These are phyloP conservation scores for Ophioderma brevispina DNA, from an alignment of 35 echinoderm and acorn worm species.

Conservation along the genomic window DNA sequence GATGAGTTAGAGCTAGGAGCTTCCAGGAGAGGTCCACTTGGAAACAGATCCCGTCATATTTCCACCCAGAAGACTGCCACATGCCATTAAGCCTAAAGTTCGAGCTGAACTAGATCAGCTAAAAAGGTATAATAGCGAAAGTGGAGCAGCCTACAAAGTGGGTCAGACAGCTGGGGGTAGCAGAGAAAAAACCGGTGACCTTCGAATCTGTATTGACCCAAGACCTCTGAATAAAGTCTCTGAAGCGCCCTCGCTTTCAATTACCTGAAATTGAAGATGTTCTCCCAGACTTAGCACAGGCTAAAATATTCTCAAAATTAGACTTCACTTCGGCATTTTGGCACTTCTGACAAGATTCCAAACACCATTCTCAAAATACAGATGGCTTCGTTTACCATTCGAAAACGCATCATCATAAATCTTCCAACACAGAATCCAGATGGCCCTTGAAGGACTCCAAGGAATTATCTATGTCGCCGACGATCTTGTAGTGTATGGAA, in stretches of 20 bases:
- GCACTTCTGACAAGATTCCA: conserved; percentile 53
- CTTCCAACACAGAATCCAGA: conserved; percentile 37
- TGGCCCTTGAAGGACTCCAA: conserved; percentile 41
- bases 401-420: conserved; percentile 43
- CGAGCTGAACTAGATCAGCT: conserved; percentile 22
- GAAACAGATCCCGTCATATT: background rate
- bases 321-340: background rate
- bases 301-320: background rate
- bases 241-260: conserved; percentile 26
- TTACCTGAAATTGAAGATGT: background rate
- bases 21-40: background rate
- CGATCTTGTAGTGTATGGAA: conserved; percentile 47
- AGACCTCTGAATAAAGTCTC: conserved; percentile 39
- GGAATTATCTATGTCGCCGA: conserved; percentile 54
- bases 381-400: conserved; percentile 60
- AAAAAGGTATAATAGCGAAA: background rate
- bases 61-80: background rate
- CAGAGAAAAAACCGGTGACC: background rate
- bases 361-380: conserved; percentile 53
- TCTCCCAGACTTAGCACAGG: background rate
- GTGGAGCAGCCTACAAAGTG: background rate
- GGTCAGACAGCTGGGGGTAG: too few relatives aligned
- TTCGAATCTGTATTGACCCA: conserved; percentile 44
- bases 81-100: background rate
- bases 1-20: background rate